Conservation (phyloP, 2,888 invertebrate genomes). For the Leistus spinibarbis region DNA sequence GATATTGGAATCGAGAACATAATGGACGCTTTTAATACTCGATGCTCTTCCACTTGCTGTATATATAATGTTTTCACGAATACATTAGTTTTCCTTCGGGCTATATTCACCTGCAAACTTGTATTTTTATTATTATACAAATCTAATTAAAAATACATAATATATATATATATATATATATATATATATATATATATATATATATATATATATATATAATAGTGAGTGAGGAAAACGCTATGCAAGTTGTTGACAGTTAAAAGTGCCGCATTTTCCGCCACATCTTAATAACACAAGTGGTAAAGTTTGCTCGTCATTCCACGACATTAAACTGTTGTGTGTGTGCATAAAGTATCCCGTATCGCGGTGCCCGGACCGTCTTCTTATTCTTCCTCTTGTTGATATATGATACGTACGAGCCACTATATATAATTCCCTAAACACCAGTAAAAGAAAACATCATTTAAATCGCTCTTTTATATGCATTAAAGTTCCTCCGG, state of each 20-base stretch:
- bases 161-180: too few species aligned
- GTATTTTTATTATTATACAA: too few species aligned
- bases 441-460: conserved; percentile 3
- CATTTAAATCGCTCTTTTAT: conserved; percentile 19
- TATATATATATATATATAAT: too few species aligned
- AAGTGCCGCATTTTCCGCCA: background rate
- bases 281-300: too few species aligned
- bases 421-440: background rate
- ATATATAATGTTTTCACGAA: too few species aligned
- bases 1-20: background rate
- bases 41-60: background rate
- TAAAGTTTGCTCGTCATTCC: background rate
- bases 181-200: too few species aligned
- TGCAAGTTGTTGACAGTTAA: background rate
- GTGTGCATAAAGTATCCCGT: background rate
- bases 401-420: background rate
- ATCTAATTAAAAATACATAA: too few species aligned
- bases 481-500: conserved; percentile 18
- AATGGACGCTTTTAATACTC: background rate
- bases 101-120: too few species aligned
- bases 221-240: too few species aligned
- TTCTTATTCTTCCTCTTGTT: too few species aligned
- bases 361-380: too few species aligned
- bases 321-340: background rate
- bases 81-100: too few species aligned